These are phyloP conservation scores for Sebastes alutus DNA, from an alignment of 2,797 vertebrate species.

Conservation along the genomic window DNA sequence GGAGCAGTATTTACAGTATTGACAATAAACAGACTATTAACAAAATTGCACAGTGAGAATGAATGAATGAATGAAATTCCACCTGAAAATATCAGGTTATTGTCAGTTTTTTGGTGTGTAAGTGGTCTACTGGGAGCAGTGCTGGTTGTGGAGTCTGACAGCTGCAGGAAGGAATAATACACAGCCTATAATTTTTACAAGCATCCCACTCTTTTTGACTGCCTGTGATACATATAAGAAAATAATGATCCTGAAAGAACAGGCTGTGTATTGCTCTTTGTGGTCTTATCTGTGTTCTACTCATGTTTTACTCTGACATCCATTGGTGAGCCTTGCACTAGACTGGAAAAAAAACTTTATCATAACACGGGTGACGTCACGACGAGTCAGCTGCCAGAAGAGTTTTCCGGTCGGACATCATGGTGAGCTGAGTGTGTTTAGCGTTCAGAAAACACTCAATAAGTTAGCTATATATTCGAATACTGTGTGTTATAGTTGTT, in stretches of 20 bases:
- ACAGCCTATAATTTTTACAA: neutral
- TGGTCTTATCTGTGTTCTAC: neutral
- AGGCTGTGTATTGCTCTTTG: neutral
- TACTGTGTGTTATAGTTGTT: neutral
- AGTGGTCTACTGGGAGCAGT: too few species aligned
- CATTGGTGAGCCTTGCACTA: neutral
- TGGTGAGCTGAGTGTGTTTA: slow-evolving; percentile 38
- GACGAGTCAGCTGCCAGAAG: neutral
- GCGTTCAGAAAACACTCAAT: neutral
- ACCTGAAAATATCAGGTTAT: too few species aligned
- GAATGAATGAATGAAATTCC: too few species aligned
- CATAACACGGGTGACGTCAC: slow-evolving; percentile 13
- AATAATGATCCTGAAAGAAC: neutral
- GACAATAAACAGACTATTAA: too few species aligned
- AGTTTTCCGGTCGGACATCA: neutral
- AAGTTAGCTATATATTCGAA: neutral
- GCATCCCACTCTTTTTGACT: neutral
- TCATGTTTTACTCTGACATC: neutral
- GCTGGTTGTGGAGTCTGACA: too few species aligned
- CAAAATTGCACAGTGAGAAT: too few species aligned
- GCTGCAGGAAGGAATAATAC: neutral
- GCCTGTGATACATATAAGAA: neutral
- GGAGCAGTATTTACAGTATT: too few species aligned
- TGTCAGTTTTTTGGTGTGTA: too few species aligned
- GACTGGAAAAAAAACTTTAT: neutral